These are phyloP conservation scores for Enteromius afrohamiltoni DNA, from an alignment of 2,797 vertebrate species.

Conservation along the genomic window DNA sequence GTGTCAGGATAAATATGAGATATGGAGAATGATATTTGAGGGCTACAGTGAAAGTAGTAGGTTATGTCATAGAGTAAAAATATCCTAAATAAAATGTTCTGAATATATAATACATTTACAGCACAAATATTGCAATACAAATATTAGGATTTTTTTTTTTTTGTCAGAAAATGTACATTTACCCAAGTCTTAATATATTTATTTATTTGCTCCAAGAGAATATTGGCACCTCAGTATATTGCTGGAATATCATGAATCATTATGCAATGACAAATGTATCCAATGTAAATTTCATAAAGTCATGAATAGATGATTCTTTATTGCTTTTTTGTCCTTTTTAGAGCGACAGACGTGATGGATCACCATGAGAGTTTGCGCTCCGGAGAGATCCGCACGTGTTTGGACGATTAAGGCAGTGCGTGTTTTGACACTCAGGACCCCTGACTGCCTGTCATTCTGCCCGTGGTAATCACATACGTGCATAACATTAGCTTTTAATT, in stretches of 20 bases:
- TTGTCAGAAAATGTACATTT: neutral
- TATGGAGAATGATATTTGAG: neutral
- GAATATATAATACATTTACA: neutral
- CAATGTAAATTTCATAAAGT: neutral
- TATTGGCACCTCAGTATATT: neutral
- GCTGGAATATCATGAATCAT: neutral
- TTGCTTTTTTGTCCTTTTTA: neutral
- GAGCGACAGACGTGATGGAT: constrained; percentile 62
- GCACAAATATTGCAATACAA: neutral
- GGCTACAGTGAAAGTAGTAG: neutral
- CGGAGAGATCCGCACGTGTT: constrained; percentile 55
- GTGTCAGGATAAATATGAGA: neutral
- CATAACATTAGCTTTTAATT: constrained; percentile 82
- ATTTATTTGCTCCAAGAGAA: neutral
- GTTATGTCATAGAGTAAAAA: neutral
- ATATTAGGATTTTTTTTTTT: neutral
- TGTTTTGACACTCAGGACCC: constrained; percentile 45
- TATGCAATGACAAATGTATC: neutral
- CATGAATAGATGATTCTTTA: neutral
- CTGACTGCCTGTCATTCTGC: constrained; percentile 67
- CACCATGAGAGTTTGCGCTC: neutral
- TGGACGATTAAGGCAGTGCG: constrained; percentile 57
- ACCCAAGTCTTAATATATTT: neutral
- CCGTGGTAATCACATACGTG: constrained; percentile 76
- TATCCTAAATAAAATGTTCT: neutral